Conservation (phyloP, 1,140 invertebrate genomes). For the Oscheius sp. region DNA sequence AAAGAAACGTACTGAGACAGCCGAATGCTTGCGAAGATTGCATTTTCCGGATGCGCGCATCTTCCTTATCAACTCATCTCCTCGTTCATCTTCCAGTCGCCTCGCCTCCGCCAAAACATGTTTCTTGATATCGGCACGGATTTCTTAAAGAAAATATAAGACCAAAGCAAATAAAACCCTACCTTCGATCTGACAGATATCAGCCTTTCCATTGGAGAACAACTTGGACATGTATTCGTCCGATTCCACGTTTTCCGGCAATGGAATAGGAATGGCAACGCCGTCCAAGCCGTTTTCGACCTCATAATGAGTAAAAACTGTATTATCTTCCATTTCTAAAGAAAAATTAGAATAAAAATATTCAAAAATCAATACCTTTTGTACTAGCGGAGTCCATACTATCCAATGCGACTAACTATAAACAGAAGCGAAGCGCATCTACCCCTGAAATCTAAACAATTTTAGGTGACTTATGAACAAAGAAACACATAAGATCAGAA, state of each 20-base stretch:
- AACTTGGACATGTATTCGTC: background rate
- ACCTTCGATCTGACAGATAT: background rate
- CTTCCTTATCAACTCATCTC: background rate
- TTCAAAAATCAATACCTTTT: no score
- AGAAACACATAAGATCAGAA: no score
- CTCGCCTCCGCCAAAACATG: background rate
- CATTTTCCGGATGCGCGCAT: background rate
- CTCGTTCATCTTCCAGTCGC: background rate
- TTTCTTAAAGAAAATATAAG: background rate
- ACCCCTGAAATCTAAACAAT: no score
- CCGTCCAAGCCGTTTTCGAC: background rate
- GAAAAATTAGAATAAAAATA: background rate
- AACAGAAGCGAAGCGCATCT: no score
- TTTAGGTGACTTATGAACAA: no score
- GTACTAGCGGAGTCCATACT: no score
- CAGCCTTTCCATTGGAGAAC: background rate
- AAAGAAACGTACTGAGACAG: background rate
- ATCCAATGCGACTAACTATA: no score
- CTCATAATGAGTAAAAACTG: background rate
- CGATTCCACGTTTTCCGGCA: background rate
- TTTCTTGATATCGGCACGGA: background rate
- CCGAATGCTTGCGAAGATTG: background rate
- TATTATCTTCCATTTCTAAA: background rate
- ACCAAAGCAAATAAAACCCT: background rate
- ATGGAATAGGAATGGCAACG: background rate